Evolutionary conservation across 2,113 vertebrate genomes (phyloP), one percentile per base, ranked within the genome.

Genomic region (Cinclus cinclus): DNA sequence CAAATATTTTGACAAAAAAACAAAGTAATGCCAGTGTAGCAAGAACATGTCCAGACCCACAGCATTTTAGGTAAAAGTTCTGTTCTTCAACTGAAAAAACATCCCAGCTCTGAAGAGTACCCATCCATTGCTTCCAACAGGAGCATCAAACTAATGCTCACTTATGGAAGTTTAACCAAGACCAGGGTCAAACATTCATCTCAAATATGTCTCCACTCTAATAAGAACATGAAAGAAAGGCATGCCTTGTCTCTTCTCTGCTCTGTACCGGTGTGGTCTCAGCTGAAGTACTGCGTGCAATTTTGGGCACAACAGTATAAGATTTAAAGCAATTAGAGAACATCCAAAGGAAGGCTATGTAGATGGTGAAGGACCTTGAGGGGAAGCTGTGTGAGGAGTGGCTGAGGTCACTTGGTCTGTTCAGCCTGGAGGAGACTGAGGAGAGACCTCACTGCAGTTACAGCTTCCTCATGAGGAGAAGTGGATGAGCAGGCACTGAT

Each of bases 351-450:
- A 67, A 16, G 4, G 10, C 42, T 9, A 10, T 11, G 10, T 49
- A n/a, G 42, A 56, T 28, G 35, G 3, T 47, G 15, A 47, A 85
- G 19, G 13, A 41, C 24, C n/a, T 47, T 17, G 35, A 58, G 30
- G 28, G 3, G 35, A 65, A 58, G 2, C 8, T 1, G 0, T 30
- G 13, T 8, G 11, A 30, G 12, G 14, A 64, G n/a, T 10, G 7
- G 4, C 19, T 74, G 0, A 58, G 50, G 35, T 41, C 50, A n/a
- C 15, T 85, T 58, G 42, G 24, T 39, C 20, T 56, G 15, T 67
- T 85, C 53, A 47, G 30, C 13, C 31, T 58, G 35, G 9, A 31
- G 28, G n/a, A 65, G 28, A 23, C 8, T 39, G 50, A 75, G 15
- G 12, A 4, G 24, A 35, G 24, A 75, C 13, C 19, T 18, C 70